Evolutionary conservation across 2,797 vertebrate species (phyloP).

Genomic region (Hoplostethus atlanticus): DNA sequence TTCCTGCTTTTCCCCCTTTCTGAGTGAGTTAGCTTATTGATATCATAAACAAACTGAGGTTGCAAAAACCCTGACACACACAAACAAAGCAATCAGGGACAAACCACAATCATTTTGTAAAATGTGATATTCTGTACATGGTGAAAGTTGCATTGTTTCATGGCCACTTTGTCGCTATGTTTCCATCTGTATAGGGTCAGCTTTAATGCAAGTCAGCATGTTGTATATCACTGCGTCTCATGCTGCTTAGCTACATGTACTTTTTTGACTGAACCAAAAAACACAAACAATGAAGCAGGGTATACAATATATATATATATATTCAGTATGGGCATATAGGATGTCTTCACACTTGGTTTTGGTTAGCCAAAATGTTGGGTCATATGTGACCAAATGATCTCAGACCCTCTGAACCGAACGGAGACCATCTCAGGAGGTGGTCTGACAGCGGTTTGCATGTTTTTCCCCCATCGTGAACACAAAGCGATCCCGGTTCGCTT

Average conservation of each 20-base stretch:
- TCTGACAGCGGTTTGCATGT: too few relatives aligned
- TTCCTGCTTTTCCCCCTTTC: not conserved
- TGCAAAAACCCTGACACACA: conserved; percentile 8
- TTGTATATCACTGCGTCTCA: conserved; percentile 10
- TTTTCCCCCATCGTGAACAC: too few relatives aligned
- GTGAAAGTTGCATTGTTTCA: conserved; percentile 24
- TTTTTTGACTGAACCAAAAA: not conserved
- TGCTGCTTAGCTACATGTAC: not conserved
- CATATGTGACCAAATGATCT: too few relatives aligned
- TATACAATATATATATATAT: not conserved
- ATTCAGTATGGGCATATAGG: not conserved
- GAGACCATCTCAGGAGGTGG: too few relatives aligned
- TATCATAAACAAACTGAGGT: conserved; percentile 13
- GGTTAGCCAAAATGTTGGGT: too few relatives aligned
- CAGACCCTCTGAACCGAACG: too few relatives aligned
- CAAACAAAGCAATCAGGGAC: conserved; percentile 29
- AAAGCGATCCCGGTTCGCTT: too few relatives aligned
- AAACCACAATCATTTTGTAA: conserved; percentile 36
- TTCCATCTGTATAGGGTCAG: conserved; percentile 12
- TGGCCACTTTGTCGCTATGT: conserved; percentile 29
- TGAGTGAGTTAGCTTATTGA: conserved; percentile 44
- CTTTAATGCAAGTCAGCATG: conserved; percentile 13
- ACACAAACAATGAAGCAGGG: too few relatives aligned
- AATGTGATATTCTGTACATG: conserved; percentile 17
- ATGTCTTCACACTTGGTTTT: too few relatives aligned